Evolutionary conservation across 2,888 invertebrate genomes (phyloP).

Genomic region (Pachliopta kotzebuea): DNA sequence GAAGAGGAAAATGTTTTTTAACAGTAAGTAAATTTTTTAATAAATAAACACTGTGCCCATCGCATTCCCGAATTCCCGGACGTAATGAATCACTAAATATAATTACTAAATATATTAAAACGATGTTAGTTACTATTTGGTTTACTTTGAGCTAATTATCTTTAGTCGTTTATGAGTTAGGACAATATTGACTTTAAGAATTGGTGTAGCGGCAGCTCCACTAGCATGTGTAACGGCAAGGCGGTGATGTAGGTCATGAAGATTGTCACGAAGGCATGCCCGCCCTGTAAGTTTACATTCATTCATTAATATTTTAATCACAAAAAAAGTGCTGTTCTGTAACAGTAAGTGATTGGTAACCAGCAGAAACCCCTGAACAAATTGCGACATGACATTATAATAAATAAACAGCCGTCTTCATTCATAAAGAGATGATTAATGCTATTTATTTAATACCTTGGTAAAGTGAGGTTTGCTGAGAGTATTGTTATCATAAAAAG

Average conservation of each 20-base stretch:
- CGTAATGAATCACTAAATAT: background rate
- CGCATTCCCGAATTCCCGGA: background rate
- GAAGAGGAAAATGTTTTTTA: too few species aligned
- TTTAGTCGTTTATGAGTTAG: background rate
- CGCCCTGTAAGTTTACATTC: constrained; percentile 40
- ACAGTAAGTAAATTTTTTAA: background rate
- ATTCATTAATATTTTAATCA: background rate
- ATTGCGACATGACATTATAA: background rate
- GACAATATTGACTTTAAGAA: constrained; percentile 34
- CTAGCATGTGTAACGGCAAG: constrained; percentile 45
- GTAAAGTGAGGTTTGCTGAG: too few species aligned
- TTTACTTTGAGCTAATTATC: background rate
- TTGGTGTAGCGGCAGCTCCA: constrained; percentile 48
- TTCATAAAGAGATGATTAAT: too few species aligned
- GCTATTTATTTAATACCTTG: too few species aligned
- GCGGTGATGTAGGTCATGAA: constrained; percentile 45
- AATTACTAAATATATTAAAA: background rate
- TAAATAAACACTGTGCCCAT: background rate
- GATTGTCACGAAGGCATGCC: constrained; percentile 45
- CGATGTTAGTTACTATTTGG: constrained; percentile 5
- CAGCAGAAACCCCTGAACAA: background rate
- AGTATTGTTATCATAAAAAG: too few species aligned
- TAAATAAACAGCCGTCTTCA: too few species aligned
- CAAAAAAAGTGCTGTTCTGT: background rate
- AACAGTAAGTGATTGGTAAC: background rate